These are phyloP conservation scores for Naja naja DNA, from an alignment of 2,113 vertebrate species.

Conservation along the genomic window DNA sequence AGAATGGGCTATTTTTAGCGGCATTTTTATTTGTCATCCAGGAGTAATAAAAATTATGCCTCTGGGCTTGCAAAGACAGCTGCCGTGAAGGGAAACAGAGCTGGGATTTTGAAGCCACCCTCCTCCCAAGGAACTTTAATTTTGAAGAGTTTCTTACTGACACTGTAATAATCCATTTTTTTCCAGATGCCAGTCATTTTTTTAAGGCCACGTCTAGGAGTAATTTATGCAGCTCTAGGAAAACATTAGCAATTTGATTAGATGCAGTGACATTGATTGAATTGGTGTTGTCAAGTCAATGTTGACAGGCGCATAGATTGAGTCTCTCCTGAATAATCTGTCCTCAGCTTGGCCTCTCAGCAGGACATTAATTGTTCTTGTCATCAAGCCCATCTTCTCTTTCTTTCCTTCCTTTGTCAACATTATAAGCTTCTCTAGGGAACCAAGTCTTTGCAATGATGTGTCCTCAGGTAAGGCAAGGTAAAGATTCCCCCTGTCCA, in stretches of 20 bases:
- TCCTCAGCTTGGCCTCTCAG: background rate
- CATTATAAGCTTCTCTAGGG: background rate
- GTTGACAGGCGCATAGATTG: background rate
- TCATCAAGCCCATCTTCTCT: background rate
- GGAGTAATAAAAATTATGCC: background rate
- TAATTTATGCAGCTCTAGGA: background rate
- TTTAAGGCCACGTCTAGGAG: background rate
- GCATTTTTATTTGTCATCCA: background rate
- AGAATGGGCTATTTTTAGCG: conserved; percentile 1
- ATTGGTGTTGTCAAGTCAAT: background rate
- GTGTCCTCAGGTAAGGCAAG: background rate
- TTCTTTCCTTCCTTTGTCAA: background rate
- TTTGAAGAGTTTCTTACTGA: background rate
- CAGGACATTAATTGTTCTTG: background rate
- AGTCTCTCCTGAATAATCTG: background rate
- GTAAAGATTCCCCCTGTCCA: no score
- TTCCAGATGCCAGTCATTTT: background rate
- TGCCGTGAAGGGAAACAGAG: background rate
- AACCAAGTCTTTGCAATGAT: background rate
- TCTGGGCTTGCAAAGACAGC: no score
- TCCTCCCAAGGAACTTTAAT: no score
- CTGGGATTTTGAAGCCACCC: background rate
- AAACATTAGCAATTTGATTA: background rate
- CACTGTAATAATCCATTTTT: background rate
- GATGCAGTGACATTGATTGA: background rate